A percentile compares a stretch with the other conserved stretches of the same genome.
These are phyloP conservation scores for Pygoscelis antarcticus DNA, from an alignment of 2,113 vertebrate species.

Conservation along the genomic window DNA sequence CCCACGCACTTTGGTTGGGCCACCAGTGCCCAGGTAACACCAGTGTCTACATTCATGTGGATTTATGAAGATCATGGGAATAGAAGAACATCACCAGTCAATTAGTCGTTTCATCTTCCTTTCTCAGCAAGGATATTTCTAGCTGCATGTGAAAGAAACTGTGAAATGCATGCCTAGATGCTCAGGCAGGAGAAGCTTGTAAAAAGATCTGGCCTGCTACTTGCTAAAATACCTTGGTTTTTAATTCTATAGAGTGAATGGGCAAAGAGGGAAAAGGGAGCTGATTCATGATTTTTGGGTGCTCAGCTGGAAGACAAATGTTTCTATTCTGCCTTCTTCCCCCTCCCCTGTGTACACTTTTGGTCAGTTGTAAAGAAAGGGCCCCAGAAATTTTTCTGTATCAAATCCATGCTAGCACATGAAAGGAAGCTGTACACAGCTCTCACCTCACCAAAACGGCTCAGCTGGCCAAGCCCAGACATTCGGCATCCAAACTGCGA, in stretches of 20 bases:
- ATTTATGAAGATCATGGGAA: not conserved
- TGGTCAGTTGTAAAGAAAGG: not conserved
- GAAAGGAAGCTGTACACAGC: not conserved
- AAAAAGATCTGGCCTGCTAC: not conserved
- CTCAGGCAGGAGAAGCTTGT: not conserved
- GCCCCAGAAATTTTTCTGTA: not conserved
- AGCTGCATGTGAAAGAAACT: not conserved
- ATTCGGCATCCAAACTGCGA: not conserved
- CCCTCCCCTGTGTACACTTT: not conserved
- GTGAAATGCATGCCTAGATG: not conserved
- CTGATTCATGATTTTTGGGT: not conserved
- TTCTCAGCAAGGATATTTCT: not conserved
- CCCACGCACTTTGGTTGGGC: rapidly evolving
- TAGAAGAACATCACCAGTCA: not conserved
- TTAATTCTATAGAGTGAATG: not conserved
- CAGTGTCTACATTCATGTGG: not conserved
- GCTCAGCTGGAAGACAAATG: not conserved
- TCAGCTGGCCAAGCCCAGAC: not conserved
- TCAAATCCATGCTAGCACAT: not conserved
- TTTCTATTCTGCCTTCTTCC: not conserved
- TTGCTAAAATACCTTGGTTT: not conserved
- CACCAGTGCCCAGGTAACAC: not conserved
- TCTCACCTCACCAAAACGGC: not conserved
- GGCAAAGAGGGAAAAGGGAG: not conserved
- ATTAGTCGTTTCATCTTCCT: not conserved